A percentile compares a stretch with the other conserved stretches of the same genome.
Evolutionary conservation across 37 sponge, comb jelly and placozoan species (phyloP).

Genomic region (Aphrocallistes beatrix): DNA sequence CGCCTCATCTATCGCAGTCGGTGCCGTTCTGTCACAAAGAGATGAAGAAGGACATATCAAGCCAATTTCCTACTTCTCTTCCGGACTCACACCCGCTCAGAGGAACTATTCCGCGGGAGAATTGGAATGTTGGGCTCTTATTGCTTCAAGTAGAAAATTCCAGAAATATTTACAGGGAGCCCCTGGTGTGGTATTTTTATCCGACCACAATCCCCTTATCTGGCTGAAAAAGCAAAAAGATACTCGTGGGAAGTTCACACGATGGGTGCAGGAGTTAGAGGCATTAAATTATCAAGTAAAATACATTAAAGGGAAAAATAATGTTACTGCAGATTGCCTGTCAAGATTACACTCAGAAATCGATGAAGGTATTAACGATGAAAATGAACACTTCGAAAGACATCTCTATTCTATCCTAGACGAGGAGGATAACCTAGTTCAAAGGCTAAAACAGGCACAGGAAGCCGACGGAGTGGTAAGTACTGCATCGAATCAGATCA

Average conservation of each 20-base stretch:
- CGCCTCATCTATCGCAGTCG: background rate
- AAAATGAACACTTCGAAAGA: too few relatives aligned
- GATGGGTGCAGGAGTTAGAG: background rate
- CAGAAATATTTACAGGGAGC: background rate
- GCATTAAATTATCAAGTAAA: background rate
- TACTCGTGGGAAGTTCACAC: background rate
- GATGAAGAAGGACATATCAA: background rate
- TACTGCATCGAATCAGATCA: too few relatives aligned
- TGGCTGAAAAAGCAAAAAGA: background rate
- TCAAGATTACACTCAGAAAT: too few relatives aligned
- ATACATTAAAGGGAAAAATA: background rate
- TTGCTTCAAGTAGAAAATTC: background rate
- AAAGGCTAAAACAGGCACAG: too few relatives aligned
- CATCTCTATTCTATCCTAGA: too few relatives aligned
- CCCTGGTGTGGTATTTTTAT: background rate
- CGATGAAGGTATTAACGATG: too few relatives aligned
- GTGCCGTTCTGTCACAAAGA: background rate
- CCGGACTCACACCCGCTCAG: background rate
- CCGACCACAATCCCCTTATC: background rate
- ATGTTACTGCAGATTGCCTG: too few relatives aligned
- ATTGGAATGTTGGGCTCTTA: background rate
- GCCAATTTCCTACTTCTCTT: background rate
- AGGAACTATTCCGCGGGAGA: background rate
- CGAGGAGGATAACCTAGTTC: too few relatives aligned
- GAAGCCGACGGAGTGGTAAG: too few relatives aligned